phyloP scores from a whole-genome alignment of 2,113 vertebrate species.

The Columba janthina region DNA sequence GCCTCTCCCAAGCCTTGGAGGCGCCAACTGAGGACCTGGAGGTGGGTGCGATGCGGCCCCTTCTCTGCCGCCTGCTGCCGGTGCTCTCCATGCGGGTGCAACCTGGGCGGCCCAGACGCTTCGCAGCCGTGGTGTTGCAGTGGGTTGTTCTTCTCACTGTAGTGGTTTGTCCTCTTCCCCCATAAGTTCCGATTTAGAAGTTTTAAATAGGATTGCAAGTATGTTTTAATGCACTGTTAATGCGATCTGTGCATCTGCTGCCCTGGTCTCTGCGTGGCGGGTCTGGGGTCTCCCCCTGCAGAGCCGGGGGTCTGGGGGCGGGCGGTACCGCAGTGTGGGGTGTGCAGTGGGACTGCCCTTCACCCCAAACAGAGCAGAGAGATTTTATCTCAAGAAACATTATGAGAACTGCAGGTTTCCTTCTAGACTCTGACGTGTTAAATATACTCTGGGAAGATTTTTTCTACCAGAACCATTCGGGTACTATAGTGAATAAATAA shows the following conservation, averaged over 20 bases:
- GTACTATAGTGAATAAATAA: conserved; percentile 40
- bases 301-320: background rate
- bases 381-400: background rate
- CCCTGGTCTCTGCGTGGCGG: background rate
- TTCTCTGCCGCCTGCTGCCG: background rate
- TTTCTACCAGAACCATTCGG: background rate
- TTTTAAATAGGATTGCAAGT: background rate
- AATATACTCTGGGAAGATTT: background rate
- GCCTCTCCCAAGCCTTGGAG: background rate
- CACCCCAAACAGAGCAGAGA: background rate
- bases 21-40: background rate
- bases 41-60: background rate
- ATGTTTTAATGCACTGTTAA: background rate
- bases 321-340: background rate
- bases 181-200: no score
- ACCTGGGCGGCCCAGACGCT: no score
- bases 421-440: background rate
- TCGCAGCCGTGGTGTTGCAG: rapidly evolving
- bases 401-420: background rate
- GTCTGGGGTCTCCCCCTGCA: no score
- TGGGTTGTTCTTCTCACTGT: background rate
- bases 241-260: rapidly evolving
- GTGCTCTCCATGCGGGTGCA: no score
- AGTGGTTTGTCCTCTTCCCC: background rate
- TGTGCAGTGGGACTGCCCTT: background rate